Evolutionary conservation across 2,797 vertebrate species (phyloP).

Genomic region (Malacoctenus gilli): DNA sequence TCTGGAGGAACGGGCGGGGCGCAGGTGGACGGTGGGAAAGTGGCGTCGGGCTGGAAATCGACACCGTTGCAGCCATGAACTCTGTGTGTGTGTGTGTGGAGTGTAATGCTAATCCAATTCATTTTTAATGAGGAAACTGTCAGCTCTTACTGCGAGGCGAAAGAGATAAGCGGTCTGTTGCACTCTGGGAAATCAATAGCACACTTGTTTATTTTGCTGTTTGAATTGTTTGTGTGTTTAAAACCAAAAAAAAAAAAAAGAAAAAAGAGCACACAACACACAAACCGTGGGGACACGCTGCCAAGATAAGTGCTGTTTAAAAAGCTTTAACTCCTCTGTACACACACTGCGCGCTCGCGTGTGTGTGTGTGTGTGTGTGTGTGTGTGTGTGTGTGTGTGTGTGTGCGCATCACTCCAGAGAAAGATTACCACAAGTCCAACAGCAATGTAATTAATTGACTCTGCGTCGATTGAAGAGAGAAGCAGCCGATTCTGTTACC

Average conservation of each 20-base stretch:
- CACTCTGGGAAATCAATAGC: constrained; percentile 87
- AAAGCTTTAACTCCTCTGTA: constrained; percentile 73
- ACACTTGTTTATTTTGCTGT: constrained; percentile 91
- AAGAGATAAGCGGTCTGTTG: constrained; percentile 84
- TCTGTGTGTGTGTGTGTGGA: constrained; percentile 36
- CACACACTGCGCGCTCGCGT: constrained; percentile 57
- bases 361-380: constrained; percentile 40
- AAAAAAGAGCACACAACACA: constrained; percentile 37
- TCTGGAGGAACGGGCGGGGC: constrained; percentile 32
- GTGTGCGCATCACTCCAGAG: constrained; percentile 73
- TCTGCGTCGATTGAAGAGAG: constrained; percentile 62
- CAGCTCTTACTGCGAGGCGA: constrained; percentile 83
- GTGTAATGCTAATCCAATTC: constrained; percentile 90
- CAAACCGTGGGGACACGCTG: constrained; percentile 74
- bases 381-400: constrained; percentile 32
- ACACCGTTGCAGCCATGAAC: no score
- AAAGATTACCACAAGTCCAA: constrained; percentile 78
- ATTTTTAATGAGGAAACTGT: constrained; percentile 89
- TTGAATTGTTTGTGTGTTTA: constrained; percentile 88
- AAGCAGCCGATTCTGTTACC: constrained; percentile 69
- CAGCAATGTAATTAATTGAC: constrained; percentile 81
- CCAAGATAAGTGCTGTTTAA: constrained; percentile 79
- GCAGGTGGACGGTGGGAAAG: constrained; percentile 35
- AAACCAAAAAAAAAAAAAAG: constrained; percentile 68
- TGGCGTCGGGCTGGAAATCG: constrained; percentile 31